Percentiles rank a stretch among this genome's conserved stretches.
These are phyloP conservation scores for Anguilla megastoma DNA, from an alignment of 2,797 vertebrate genomes.

Conservation along the genomic window DNA sequence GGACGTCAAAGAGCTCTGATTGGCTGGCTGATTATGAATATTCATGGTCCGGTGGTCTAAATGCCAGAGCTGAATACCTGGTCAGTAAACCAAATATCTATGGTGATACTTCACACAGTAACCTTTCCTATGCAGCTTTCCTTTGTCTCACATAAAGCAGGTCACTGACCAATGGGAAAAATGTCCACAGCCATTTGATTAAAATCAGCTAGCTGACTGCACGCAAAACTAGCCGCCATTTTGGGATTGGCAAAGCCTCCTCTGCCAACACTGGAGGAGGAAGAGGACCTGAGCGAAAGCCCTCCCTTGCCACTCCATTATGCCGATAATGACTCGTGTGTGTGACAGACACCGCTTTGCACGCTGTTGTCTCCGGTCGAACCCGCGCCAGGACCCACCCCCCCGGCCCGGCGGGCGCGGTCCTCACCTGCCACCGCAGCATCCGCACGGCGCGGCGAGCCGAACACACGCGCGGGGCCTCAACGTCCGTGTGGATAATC, in stretches of 20 bases:
- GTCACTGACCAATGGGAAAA: not conserved
- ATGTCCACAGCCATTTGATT: not conserved
- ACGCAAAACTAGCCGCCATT: not conserved
- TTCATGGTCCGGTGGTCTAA: not conserved
- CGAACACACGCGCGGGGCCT: slow-evolving; percentile 31
- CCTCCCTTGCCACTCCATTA: not conserved
- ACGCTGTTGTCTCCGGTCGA: not conserved
- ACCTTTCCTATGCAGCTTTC: not conserved
- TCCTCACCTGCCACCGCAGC: not conserved
- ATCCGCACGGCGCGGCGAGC: not conserved
- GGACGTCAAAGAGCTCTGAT: not conserved
- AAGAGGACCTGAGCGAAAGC: not conserved
- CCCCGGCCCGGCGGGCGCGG: not conserved
- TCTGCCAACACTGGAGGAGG: not conserved
- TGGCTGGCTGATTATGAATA: not conserved
- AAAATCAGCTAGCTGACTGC: not conserved
- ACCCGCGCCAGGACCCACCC: not conserved
- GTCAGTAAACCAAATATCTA: not conserved
- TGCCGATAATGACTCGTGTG: not conserved
- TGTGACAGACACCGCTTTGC: slow-evolving; percentile 15
- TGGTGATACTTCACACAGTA: not conserved
- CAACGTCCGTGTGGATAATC: slow-evolving; percentile 56
- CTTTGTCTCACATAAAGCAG: not conserved
- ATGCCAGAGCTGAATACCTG: not conserved
- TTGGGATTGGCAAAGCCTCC: not conserved